Evolutionary conservation across 2,888 invertebrate species (phyloP).

Genomic region (Opisthograptis luteolata): DNA sequence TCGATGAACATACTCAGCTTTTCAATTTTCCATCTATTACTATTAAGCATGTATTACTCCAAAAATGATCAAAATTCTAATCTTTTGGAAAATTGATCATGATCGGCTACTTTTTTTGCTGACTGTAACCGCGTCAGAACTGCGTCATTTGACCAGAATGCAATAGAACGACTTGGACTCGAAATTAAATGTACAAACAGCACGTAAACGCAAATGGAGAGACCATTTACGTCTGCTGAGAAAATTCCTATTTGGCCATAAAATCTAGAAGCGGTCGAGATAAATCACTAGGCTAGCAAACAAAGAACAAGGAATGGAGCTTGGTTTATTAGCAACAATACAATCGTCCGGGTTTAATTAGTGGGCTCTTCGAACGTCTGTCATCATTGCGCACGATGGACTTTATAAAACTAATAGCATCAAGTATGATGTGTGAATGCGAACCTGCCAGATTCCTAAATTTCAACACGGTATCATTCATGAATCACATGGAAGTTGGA

Average conservation of each 20-base stretch:
- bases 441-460: too few relatives aligned
- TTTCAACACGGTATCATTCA: too few relatives aligned
- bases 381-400: slow-evolving; percentile 10
- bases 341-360: slow-evolving; percentile 22
- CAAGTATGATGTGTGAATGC: background rate
- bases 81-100: too few relatives aligned
- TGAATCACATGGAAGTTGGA: too few relatives aligned
- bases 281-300: slow-evolving; percentile 9
- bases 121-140: too few relatives aligned
- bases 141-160: background rate
- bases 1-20: too few relatives aligned
- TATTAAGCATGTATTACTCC: too few relatives aligned
- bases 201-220: too few relatives aligned
- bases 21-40: too few relatives aligned
- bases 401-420: background rate
- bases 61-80: too few relatives aligned
- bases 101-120: too few relatives aligned
- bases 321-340: slow-evolving; percentile 20
- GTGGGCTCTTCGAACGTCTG: slow-evolving; percentile 15
- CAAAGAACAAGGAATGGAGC: slow-evolving; percentile 14
- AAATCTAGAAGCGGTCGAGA: slow-evolving; percentile 11
- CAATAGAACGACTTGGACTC: background rate
- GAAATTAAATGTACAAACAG: too few relatives aligned
- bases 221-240: slow-evolving; percentile 3
- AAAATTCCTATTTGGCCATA: slow-evolving; percentile 9